phyloP scores from a whole-genome alignment of 2,888 invertebrate genomes.

The Epinotia bilunana region DNA sequence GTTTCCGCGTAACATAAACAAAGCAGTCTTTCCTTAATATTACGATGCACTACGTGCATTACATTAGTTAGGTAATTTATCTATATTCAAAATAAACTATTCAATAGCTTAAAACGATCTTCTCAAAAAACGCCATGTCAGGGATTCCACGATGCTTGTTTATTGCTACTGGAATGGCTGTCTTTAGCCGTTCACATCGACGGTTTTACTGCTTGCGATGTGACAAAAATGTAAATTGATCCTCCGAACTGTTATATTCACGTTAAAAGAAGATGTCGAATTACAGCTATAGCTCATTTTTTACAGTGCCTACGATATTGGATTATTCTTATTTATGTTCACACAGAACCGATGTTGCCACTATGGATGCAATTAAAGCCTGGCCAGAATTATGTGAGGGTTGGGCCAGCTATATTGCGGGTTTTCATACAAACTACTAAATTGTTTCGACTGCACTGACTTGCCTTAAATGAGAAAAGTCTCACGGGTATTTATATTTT shows the following conservation, averaged over 20 bases:
- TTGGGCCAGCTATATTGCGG: neutral
- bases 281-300: conserved; percentile 11
- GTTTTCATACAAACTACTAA: neutral
- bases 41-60: too few species aligned
- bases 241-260: conserved; percentile 48
- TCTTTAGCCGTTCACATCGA: conserved; percentile 68
- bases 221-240: conserved; percentile 71
- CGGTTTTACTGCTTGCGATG: conserved; percentile 73
- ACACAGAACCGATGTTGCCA: neutral
- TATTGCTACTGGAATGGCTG: conserved; percentile 68
- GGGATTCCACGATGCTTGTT: conserved; percentile 60
- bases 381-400: neutral
- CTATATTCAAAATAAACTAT: neutral
- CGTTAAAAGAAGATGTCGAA: conserved; percentile 28
- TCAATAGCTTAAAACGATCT: conserved; percentile 15
- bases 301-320: conserved; percentile 3
- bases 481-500: too few species aligned
- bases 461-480: too few species aligned
- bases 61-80: neutral
- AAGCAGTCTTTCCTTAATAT: too few species aligned
- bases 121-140: conserved; percentile 48
- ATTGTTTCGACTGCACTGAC: neutral
- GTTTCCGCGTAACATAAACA: too few species aligned
- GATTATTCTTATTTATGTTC: neutral
- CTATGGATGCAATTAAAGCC: neutral